A percentile compares a stretch with the other conserved stretches of the same genome.
Evolutionary conservation across 2,797 vertebrate genomes (phyloP).

Genomic region (Sphaeramia orbicularis): DNA sequence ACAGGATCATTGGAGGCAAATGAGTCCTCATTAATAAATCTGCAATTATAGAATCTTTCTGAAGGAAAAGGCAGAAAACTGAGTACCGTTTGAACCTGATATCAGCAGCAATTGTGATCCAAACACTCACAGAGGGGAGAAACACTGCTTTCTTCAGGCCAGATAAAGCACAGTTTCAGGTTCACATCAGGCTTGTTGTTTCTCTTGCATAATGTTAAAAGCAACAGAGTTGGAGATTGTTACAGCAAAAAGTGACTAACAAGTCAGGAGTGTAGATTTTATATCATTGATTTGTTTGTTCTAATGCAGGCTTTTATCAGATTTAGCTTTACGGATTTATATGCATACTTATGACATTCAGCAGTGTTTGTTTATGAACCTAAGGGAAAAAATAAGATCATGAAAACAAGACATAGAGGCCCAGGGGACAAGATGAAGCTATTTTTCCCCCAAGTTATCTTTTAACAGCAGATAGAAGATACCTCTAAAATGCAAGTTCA

Average conservation of each 20-base stretch:
- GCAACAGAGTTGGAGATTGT: conserved; percentile 39
- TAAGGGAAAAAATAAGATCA: neutral
- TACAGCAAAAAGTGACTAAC: conserved; percentile 22
- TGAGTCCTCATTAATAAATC: conserved; percentile 33
- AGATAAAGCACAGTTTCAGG: no score
- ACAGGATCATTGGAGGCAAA: conserved; percentile 18
- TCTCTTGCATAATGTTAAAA: conserved; percentile 55
- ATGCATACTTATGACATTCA: neutral
- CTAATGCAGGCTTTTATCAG: conserved; percentile 32
- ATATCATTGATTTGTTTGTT: conserved; percentile 36
- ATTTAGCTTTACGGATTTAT: conserved; percentile 36
- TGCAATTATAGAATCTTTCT: conserved; percentile 4
- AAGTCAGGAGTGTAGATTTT: conserved; percentile 18
- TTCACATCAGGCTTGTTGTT: conserved; percentile 36
- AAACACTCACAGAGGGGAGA: conserved; percentile 16
- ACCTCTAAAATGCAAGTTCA: neutral
- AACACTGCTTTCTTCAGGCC: conserved; percentile 7
- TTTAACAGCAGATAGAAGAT: neutral
- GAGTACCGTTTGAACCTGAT: conserved; percentile 14
- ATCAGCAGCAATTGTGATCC: conserved; percentile 53
- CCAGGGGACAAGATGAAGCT: neutral
- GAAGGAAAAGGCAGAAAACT: conserved; percentile 27
- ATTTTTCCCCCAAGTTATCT: no score
- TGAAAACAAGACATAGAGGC: neutral
- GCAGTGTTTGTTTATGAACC: conserved; percentile 11